Evolutionary conservation across 2,113 vertebrate species (phyloP), one percentile per base, ranked within the genome.

Genomic region (Mionectes macconnelli): DNA sequence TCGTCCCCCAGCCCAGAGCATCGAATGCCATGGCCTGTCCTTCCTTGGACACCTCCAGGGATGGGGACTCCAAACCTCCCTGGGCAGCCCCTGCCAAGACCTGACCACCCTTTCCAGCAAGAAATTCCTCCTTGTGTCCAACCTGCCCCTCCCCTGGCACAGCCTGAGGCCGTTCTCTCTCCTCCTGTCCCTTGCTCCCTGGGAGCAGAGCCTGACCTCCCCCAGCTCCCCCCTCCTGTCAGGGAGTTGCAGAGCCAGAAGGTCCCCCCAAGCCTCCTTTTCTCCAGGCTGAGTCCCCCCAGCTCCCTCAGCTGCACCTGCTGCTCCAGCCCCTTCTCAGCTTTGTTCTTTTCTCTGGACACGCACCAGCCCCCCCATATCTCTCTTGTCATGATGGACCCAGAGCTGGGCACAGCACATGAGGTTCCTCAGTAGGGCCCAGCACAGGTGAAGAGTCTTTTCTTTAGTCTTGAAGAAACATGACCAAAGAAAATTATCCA

Each of bases 381-480:
- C 37, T 44, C 39, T 60, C 5, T 44, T 63, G 8, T 14, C 3
- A 2, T 0, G 28, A 12, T 1, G 27, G 3, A 3, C 27, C 11
- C 40, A 62, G 28, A 22, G 2, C 14, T 35, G 66, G 42, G 2
- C 25, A 14, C 25, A 42, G 4, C 4, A 4, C 7, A 37, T 14
- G 42, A 56, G 17, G 18, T 31, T 3, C 14, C 6, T 72, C 35
- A 27, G 8, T 57, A 31, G 10, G 18, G 17, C 14, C n/a, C 55
- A 31, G 18, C 12, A 37, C 8, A 37, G 68, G 31, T 9, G 12
- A 2, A 27, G 0, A 1, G 2, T 31, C 12, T 66, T 23, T 82
- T 59, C 33, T 7, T 8, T 14, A n/a, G 20, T n/a, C 7, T 8
- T 39, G 40, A 80, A 55, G 30, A 68, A 86, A 59, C 4, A 28